A percentile compares a stretch with the other conserved stretches of the same genome.
phyloP scores from a whole-genome alignment of 2,888 invertebrate genomes.

The Xestobium rufovillosum region DNA sequence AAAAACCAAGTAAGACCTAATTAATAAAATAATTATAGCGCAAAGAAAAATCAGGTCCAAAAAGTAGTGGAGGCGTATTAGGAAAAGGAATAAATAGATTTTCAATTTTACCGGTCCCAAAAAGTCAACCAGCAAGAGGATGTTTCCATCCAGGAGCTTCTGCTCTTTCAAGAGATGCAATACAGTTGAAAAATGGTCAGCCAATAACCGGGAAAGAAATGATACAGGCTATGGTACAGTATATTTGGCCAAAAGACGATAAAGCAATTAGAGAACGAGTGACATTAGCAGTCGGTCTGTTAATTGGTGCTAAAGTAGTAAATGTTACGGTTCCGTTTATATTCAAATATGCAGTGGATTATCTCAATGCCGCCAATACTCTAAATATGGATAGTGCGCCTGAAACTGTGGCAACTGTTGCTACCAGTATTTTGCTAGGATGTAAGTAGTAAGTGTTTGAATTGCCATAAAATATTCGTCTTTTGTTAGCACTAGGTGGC shows the following conservation, averaged over 20 bases:
- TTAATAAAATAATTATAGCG: background rate
- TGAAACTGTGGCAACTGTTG: slow-evolving; percentile 69
- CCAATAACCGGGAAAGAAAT: slow-evolving; percentile 68
- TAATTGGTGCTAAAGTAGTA: slow-evolving; percentile 76
- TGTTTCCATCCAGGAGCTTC: slow-evolving; percentile 90
- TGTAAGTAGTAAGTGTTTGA: slow-evolving; percentile 55
- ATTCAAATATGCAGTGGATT: slow-evolving; percentile 90
- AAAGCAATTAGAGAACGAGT: slow-evolving; percentile 69
- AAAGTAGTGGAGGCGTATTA: slow-evolving; percentile 26
- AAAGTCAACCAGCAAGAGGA: slow-evolving; percentile 53
- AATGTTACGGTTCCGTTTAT: slow-evolving; percentile 93
- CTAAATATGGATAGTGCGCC: slow-evolving; percentile 73
- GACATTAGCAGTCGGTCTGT: slow-evolving; percentile 68
- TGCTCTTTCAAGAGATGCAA: slow-evolving; percentile 46
- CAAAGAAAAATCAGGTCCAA: background rate
- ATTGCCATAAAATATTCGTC: background rate
- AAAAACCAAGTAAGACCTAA: background rate
- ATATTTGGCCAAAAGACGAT: slow-evolving; percentile 95
- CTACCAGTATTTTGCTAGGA: slow-evolving; percentile 74
- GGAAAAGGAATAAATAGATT: slow-evolving; percentile 30
- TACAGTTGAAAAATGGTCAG: slow-evolving; percentile 48
- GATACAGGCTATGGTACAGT: slow-evolving; percentile 78
- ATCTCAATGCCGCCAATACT: slow-evolving; percentile 59
- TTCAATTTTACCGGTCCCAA: slow-evolving; percentile 34
- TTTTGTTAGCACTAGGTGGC: too few relatives aligned